Conservation (phyloP, 2,113 vertebrate genomes). For the Jaculus jaculus region DNA sequence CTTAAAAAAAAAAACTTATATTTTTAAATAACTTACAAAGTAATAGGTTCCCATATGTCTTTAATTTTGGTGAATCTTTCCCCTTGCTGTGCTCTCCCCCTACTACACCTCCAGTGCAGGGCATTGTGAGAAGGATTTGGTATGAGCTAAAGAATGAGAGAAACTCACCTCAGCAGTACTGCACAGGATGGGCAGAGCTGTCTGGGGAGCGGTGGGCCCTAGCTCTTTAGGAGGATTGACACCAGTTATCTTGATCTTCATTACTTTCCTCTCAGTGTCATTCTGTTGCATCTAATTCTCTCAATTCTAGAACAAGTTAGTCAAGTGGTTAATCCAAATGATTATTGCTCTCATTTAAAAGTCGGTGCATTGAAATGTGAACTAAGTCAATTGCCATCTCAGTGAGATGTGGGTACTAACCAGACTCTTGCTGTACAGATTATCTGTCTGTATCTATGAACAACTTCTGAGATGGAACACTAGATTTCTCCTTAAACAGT, state of each 20-base stretch:
- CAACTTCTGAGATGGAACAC: background rate
- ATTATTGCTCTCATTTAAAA: conserved; percentile 51
- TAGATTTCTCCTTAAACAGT: background rate
- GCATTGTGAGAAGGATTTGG: background rate
- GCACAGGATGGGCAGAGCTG: too few species aligned
- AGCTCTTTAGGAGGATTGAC: background rate
- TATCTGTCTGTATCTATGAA: background rate
- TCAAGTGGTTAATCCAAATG: conserved; percentile 13
- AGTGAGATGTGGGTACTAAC: background rate
- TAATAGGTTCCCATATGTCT: too few species aligned
- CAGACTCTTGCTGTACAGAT: background rate
- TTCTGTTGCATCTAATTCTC: conserved; percentile 11
- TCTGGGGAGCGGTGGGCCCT: background rate
- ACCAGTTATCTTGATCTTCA: background rate
- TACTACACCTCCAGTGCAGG: too few species aligned
- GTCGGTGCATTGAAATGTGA: background rate
- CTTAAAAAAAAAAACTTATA: too few species aligned
- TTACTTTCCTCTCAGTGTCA: background rate
- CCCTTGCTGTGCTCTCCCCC: too few species aligned
- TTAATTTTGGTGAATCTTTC: too few species aligned
- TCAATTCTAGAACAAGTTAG: conserved; percentile 12
- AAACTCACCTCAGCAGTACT: background rate
- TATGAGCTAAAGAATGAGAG: background rate
- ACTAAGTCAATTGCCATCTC: background rate
- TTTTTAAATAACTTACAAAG: too few species aligned